Evolutionary conservation across 2,113 vertebrate species (phyloP), one percentile per base, ranked within the genome.

Genomic region (Prionailurus bengalensis): DNA sequence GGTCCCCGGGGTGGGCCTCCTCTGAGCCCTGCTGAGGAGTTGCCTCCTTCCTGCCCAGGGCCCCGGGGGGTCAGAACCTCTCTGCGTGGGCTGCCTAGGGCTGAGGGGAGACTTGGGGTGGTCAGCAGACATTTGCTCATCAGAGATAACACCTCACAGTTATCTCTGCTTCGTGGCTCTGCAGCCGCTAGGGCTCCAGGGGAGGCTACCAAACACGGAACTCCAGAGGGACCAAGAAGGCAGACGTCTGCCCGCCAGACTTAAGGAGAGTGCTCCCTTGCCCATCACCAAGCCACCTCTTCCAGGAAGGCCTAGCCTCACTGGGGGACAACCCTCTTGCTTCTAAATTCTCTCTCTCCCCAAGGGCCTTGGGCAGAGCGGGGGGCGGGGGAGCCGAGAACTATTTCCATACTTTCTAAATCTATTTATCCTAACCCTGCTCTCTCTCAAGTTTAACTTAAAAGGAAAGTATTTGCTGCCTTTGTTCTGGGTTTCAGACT

Each of bases 401-500:
- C 79, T 45, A 9, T 27, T 86, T 82, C 39, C 65, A 31, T 14
- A 48, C n/a, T 48, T 79, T 48, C 76, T 51, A 91, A 78, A 71
- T 66, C 76, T 71, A 68, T 39, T 65, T 42, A 5, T 66, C 89
- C 31, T 55, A 33, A 70, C 16, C 17, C 39, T 66, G 39, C 58
- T 79, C 14, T 71, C 88, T 76, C 78, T 42, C 25, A 36, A 11
- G 33, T 58, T 82, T 39, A 94, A 65, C 88, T 88, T 48, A 25
- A 78, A 87, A 93, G 58, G n/a, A 74, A 89, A 78, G 25, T 12
- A 9, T 83, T 33, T 12, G 68, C 42, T 55, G 76, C 21, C 61
- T 96, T 66, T 86, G 85, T 78, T 81, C n/a, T 91, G 42, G 29
- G 29, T 25, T 81, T 78, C 84, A 91, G 91, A 53, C 95, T 45